Base-by-base conservation (phyloP, 2,113 vertebrate species). In the Brachyistius frenatus region DNA sequence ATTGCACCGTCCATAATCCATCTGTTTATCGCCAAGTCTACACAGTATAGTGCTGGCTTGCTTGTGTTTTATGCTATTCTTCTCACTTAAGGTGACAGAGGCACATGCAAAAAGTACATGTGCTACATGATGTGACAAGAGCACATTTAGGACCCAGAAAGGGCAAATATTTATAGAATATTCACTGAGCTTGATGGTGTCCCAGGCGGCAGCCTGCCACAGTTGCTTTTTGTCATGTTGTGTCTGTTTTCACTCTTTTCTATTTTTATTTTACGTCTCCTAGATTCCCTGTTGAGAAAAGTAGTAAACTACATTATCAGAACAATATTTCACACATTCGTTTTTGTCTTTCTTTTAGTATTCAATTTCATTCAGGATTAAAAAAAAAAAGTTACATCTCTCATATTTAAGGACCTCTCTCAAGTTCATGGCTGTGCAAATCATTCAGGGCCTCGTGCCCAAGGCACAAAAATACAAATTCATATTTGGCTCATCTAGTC, bases 121-220 rank as follows among this genome's bases (percentile, higher is more conserved):
- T 53, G 44, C 6, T 36, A 73, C 37, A 4, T 72, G 31, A 61
- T 41, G 46, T 49, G 31, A 60, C 50, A 33, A 8, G 23, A 65
- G 50, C 32, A 60, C 23, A 73, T 64, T 39, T 60, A 54, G 35
- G 30, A 14, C 39, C 16, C 47, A 74, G 32, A 41, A 72, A 46
- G 23, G 37, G 36, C 2, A 54, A 50, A 62, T 61, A 53, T 73
- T 66, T 46, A n/a, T 46, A 5, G 32, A 37, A 61, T 74, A 37
- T 58, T 41, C 41, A 44, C 23, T 23, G 23, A 23, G 23, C 23
- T 23, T 23, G 23, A 23, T 23, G 23, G 23, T 23, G 23, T 23
- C 23, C 23, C 23, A 23, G 23, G 23, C 23, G 23, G 23, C 23
- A 23, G 23, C 23, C 23, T 23, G 23, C 23, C 23, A 23, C 23